These are phyloP conservation scores for Rhagoletis zephyria DNA, from an alignment of 1,140 invertebrate species.

Conservation along the genomic window DNA sequence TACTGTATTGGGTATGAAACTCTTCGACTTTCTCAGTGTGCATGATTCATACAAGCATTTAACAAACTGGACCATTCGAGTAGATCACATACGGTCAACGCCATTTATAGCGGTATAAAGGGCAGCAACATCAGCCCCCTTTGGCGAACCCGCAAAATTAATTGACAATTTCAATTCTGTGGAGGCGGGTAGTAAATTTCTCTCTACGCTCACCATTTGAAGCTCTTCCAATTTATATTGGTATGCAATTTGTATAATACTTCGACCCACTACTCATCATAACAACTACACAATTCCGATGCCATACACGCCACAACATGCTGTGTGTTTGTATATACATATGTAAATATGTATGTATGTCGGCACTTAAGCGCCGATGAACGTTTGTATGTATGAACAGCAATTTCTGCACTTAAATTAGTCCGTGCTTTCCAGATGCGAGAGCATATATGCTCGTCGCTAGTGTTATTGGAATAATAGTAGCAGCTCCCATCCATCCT, in stretches of 20 bases:
- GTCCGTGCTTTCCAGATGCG: conserved; percentile 27
- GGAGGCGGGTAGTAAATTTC: background rate
- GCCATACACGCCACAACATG: background rate
- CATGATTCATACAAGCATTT: conserved; percentile 18
- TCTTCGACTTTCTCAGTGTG: background rate
- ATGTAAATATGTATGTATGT: background rate
- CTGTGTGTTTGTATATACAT: background rate
- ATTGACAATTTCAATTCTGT: conserved; percentile 23
- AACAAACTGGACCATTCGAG: conserved; percentile 30
- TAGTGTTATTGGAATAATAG: conserved; percentile 31
- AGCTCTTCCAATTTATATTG: conserved; percentile 22
- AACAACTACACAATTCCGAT: background rate
- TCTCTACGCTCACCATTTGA: conserved; percentile 11
- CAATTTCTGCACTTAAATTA: background rate
- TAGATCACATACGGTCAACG: conserved; percentile 22
- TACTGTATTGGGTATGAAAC: background rate
- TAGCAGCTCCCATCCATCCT: conserved; percentile 39
- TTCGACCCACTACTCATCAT: background rate
- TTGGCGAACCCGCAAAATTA: conserved; percentile 21
- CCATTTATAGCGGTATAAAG: conserved; percentile 45
- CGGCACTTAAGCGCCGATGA: background rate
- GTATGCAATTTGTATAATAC: conserved; percentile 38
- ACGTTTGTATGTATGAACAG: background rate
- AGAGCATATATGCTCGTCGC: background rate
- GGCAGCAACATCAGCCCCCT: conserved; percentile 27